Base-by-base conservation (phyloP, 2,797 vertebrate genomes). In the Microctenopoma steveboyesi region DNA sequence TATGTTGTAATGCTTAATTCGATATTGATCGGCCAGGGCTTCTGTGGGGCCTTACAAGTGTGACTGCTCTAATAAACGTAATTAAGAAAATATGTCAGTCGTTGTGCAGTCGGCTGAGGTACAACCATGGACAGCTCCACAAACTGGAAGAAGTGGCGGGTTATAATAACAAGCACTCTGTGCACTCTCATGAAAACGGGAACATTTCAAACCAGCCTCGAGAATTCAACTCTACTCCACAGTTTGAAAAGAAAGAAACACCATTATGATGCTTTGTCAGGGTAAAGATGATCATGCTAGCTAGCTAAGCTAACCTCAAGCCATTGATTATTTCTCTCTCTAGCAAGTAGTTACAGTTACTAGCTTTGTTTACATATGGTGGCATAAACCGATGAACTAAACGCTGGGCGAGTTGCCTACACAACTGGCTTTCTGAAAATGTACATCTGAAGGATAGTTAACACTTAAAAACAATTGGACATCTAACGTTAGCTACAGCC, bases 51-150 rank as follows among this genome's bases (percentile, higher is more conserved):
- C 5, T 27, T 6, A 28, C 25, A 27, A 14, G 22, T 50, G 13
- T 15, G 48, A 27, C 12, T 27, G 49, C 27, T 51, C 25, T 51
- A 14, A 14, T 28, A 14, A 42, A 15, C 2, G 1, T 4, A 15
- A 4, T 27, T 4, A 42, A 15, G 13, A 10, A 2, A 42, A 27
- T 14, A 22, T 4, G 22, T 27, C 18, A 15, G 10, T 37, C 40
- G 28, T n/a, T 33, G 30, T 7, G 30, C 30, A 33, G 33, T 3
- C 33, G 33, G 51, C 28, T 8, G 37, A 18, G 7, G 56, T 66
- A 89, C 91, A 49, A 92, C 92, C 91, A 86, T 65, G 92, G 92
- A 93, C 65, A 93, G 91, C 87, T 81, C 83, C 85, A 52, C 4
- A 5, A 1, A 5, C 1, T 37, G 5, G 37, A 3, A n/a, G 1